Conservation (phyloP, 2,113 vertebrate genomes). For the Callaeas wilsoni region DNA sequence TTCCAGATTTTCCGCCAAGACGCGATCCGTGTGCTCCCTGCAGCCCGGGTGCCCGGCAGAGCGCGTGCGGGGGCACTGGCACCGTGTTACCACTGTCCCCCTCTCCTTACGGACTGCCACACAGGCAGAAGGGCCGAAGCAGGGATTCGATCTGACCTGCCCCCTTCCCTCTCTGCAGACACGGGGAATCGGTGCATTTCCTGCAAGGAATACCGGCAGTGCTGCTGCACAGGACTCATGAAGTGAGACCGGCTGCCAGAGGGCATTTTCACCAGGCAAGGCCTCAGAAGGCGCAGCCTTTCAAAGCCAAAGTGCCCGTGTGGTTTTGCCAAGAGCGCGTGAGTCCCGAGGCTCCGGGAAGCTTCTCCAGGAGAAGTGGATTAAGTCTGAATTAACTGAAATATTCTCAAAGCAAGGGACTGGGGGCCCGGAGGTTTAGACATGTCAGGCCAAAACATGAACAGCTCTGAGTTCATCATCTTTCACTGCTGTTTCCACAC, state of each 20-base stretch:
- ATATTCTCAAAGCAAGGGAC: neutral
- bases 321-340: neutral
- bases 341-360: neutral
- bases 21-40: neutral
- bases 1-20: neutral
- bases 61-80: accelerated
- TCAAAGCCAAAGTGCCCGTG: neutral
- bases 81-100: neutral
- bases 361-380: neutral
- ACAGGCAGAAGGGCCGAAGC: neutral
- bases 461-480: neutral
- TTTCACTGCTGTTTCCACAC: neutral
- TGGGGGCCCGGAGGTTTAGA: neutral
- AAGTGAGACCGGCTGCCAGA: neutral
- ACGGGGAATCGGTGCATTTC: neutral
- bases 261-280: neutral
- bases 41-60: neutral
- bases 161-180: neutral
- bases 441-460: neutral
- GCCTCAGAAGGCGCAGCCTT: neutral
- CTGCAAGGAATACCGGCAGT: neutral
- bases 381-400: neutral
- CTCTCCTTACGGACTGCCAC: neutral
- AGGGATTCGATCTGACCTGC: neutral
- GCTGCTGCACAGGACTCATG: neutral